phyloP scores from a whole-genome alignment of 2,888 invertebrate species.

The Nomada fabriciana region DNA sequence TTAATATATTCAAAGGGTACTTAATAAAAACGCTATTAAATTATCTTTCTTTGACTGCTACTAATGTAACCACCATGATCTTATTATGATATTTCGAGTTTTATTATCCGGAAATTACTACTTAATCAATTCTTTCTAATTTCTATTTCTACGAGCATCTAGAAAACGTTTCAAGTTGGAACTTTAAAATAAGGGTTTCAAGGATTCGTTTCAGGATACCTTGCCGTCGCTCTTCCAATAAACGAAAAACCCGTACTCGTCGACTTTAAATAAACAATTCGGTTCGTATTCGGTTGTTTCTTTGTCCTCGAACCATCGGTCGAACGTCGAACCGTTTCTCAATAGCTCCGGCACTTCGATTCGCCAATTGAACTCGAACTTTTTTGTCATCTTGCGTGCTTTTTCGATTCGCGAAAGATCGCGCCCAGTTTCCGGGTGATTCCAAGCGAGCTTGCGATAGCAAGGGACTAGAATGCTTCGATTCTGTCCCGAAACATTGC shows the following conservation, averaged over 20 bases:
- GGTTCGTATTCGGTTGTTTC: slow-evolving; percentile 86
- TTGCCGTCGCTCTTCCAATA: slow-evolving; percentile 88
- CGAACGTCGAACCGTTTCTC: slow-evolving; percentile 87
- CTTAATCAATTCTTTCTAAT: neutral
- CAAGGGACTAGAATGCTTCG: slow-evolving; percentile 52
- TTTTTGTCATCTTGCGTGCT: slow-evolving; percentile 86
- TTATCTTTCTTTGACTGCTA: neutral
- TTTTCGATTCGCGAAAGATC: neutral
- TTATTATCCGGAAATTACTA: neutral
- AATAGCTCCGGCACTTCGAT: slow-evolving; percentile 87
- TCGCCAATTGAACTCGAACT: slow-evolving; percentile 89
- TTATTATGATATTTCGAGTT: neutral
- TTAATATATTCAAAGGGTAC: neutral
- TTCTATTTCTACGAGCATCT: neutral
- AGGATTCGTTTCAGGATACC: slow-evolving; percentile 64
- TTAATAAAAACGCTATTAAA: too few species aligned
- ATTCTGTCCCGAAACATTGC: slow-evolving; percentile 23
- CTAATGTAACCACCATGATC: neutral
- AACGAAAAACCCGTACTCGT: slow-evolving; percentile 88
- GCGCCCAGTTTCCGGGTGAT: slow-evolving; percentile 9
- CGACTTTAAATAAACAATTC: slow-evolving; percentile 87
- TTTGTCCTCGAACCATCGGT: slow-evolving; percentile 89
- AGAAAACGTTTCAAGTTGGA: neutral
- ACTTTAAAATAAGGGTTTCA: slow-evolving; percentile 32
- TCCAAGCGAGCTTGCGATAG: slow-evolving; percentile 52